Evolutionary conservation across 2,113 vertebrate species (phyloP).

Genomic region (Glaucomys volans): DNA sequence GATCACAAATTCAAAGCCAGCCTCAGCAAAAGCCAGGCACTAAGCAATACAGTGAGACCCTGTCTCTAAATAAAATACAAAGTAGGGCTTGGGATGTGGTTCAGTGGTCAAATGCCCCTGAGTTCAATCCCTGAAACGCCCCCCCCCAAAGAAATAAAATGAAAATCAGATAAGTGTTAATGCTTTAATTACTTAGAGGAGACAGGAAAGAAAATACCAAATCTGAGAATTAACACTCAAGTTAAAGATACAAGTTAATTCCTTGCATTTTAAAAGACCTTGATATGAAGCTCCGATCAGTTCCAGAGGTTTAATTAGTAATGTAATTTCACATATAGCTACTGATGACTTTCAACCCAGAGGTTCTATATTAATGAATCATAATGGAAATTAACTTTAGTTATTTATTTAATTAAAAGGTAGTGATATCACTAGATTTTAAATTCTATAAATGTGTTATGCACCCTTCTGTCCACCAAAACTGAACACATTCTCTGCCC

Average conservation of each 20-base stretch:
- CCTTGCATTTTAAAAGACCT: neutral
- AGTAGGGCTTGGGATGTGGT: too few species aligned
- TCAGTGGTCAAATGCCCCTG: too few species aligned
- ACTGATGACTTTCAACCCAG: neutral
- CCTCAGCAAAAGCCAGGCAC: too few species aligned
- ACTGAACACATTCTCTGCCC: neutral
- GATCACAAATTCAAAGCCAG: too few species aligned
- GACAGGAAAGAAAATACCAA: neutral
- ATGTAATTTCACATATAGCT: constrained; percentile 30
- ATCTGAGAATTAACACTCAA: neutral
- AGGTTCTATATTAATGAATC: constrained; percentile 39
- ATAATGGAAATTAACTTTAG: constrained; percentile 29
- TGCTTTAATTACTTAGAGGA: constrained; percentile 45
- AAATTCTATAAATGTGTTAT: constrained; percentile 1
- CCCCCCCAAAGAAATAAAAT: neutral
- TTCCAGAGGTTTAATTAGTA: constrained; percentile 54
- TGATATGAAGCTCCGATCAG: constrained; percentile 14
- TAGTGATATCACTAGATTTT: constrained; percentile 30
- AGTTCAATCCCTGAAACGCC: too few species aligned
- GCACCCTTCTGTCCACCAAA: neutral
- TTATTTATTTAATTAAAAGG: constrained; percentile 60
- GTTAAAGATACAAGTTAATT: constrained; percentile 9
- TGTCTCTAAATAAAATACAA: too few species aligned
- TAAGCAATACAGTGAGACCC: too few species aligned
- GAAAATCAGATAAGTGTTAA: constrained; percentile 25